These are phyloP conservation scores for Bombus sibiricus DNA, from an alignment of 1,140 invertebrate genomes.

Conservation along the genomic window DNA sequence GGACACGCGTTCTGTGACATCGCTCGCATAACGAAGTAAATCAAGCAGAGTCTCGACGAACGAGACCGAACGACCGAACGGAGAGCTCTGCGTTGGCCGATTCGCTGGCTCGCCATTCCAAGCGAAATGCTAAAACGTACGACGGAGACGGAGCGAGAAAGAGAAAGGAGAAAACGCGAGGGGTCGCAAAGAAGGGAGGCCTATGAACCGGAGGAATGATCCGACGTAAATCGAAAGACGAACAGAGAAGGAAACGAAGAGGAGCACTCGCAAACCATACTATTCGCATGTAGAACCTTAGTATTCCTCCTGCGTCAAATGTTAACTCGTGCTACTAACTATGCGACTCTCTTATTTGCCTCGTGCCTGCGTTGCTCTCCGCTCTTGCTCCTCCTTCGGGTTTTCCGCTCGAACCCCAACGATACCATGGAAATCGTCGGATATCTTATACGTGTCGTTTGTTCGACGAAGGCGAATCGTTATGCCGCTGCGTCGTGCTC, in stretches of 20 bases:
- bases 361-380: constrained; percentile 20
- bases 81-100: not conserved
- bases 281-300: constrained; percentile 70
- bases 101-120: constrained; percentile 21
- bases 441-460: constrained; percentile 34
- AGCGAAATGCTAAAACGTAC: constrained; percentile 51
- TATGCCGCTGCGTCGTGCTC: constrained; percentile 30
- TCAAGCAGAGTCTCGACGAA: constrained; percentile 51
- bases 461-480: constrained; percentile 56
- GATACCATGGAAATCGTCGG: constrained; percentile 72
- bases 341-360: constrained; percentile 54
- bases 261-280: constrained; percentile 60
- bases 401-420: constrained; percentile 45
- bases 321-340: constrained; percentile 70
- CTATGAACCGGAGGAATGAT: too few relatives aligned
- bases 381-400: constrained; percentile 22
- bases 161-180: constrained; percentile 25
- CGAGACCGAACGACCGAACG: not conserved
- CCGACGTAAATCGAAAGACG: not conserved
- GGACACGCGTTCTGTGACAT: constrained; percentile 65
- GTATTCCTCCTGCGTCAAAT: constrained; percentile 73
- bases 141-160: constrained; percentile 21
- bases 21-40: constrained; percentile 74
- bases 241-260: not conserved
- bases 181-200: too few relatives aligned